Evolutionary conservation across 2,888 invertebrate species (phyloP), one percentile per base, ranked within the genome.

Genomic region (Falcaria lacertinaria): DNA sequence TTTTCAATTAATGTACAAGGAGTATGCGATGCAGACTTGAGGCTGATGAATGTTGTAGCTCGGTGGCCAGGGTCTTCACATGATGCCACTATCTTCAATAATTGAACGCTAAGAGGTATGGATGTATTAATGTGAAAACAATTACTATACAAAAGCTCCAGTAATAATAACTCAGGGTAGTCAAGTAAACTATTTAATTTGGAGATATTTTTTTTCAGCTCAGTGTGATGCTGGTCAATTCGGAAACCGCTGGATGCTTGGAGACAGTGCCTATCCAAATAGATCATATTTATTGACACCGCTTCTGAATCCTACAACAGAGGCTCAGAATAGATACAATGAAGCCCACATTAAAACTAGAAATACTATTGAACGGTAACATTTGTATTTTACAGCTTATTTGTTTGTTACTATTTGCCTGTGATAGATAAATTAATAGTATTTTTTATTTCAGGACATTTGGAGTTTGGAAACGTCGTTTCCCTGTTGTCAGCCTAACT

Each of bases 1-100:
- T 19, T 19, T 19, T 19, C 19, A 4, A 19, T 19, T 19, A 19
- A 19, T 19, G 19, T 19, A 2, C 19, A 19, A 19, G 19, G 19
- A 19, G 19, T 19, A 4, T 19, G 19, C 19, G 5, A 19, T 19
- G 2, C 19, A 19, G 19, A 19, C 2, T 19, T 19, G 19, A 4
- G 2, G 5, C 5, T 19, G 2, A 19, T 19, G 19, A 42, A 47
- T 44, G 35, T 52, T 25, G 33, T 52, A 2, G 43, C 47, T 17
- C 33, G 43, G 5, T 48, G 47, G 48, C 43, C 44, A n/a, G 48
- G 46, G 1, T 48, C 46, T 1, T 34, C 33, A 11, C 44, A 48
- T 42, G 45, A 48, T 37, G 22, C 42, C 2, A 51, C 41, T 8
- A 48, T 51, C 28, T 48, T 45, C 15, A 43, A 44, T 33, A 28